Evolutionary conservation across 1,140 invertebrate species (phyloP).

Genomic region (Andricus grossulariae): DNA sequence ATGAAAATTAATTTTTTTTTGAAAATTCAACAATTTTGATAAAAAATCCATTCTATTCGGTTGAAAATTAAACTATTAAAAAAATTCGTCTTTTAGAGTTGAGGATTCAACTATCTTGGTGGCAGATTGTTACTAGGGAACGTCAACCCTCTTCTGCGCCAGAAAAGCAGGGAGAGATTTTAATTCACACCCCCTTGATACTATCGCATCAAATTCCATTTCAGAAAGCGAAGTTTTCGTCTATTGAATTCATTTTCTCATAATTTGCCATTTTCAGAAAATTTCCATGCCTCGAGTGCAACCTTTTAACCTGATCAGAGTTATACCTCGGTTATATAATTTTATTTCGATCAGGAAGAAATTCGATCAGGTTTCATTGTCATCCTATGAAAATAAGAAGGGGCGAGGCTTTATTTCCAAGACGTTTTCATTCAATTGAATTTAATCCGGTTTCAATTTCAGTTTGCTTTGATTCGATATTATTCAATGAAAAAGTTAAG

Average conservation of each 20-base stretch:
- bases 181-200: slow-evolving; percentile 60
- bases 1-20: no score
- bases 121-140: neutral
- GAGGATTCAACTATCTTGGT: no score
- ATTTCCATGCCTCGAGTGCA: neutral
- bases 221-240: neutral
- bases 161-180: slow-evolving; percentile 49
- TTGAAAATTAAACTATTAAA: no score
- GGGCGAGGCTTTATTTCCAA: neutral
- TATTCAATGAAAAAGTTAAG: neutral
- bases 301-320: no score
- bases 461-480: neutral
- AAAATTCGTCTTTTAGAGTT: no score
- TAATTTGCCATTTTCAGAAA: slow-evolving; percentile 7
- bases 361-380: no score
- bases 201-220: slow-evolving; percentile 50
- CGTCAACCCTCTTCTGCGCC: slow-evolving; percentile 6
- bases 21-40: no score
- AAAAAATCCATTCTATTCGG: no score
- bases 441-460: neutral
- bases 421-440: neutral
- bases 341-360: no score
- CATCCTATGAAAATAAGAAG: neutral
- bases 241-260: slow-evolving; percentile 43
- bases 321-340: no score